Base-by-base conservation (phyloP, 2,888 invertebrate species). In the Callimorpha dominula region DNA sequence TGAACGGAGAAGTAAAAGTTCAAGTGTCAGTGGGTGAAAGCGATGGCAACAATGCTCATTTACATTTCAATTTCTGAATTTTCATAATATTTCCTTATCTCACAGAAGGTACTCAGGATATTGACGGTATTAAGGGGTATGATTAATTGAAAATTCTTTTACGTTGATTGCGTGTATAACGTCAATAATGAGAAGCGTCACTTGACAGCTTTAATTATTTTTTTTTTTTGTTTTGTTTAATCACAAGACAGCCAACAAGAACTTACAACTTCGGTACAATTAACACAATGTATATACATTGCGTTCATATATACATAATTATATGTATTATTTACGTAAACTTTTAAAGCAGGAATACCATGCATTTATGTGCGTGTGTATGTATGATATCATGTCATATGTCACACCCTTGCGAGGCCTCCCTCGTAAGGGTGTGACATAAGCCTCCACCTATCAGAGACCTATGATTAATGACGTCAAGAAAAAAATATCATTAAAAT, bases 381-480 rank as follows among this genome's bases (percentile, higher is more conserved):
- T 89, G 89, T 89, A 89, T 90, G 92, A 92, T 69, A 43, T 93
- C 90, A 91, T 90, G 90, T 89, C 88, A 92, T 92, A 89, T 88
- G 91, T 93, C 93, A 92, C 77, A 78, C 80, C 78, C 75, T 80
- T 78, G 76, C 77, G 77, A 77, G 31, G 31, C 31, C 31, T 31
- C 31, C 31, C 31, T 31, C 31, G 31, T 31, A 31, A 31, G 74
- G 81, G 74, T 74, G 54, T 57, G 79, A 31, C 31, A 31, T 76
- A 75, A 75, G 78, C 65, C 77, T 71, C 70, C 68, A 70, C 71
- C 66, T 68, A 73, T 66, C 71, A 60, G 72, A 74, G 52, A 40
- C 76, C 88, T 93, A n/a, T n/a, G 94, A 95, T 94, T 93, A 93
- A 94, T 94, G 93, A 90, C 82, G 78, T 82, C 79, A 80, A 83